Conservation (phyloP, 2,888 invertebrate species). For the Chironomus riparius region DNA sequence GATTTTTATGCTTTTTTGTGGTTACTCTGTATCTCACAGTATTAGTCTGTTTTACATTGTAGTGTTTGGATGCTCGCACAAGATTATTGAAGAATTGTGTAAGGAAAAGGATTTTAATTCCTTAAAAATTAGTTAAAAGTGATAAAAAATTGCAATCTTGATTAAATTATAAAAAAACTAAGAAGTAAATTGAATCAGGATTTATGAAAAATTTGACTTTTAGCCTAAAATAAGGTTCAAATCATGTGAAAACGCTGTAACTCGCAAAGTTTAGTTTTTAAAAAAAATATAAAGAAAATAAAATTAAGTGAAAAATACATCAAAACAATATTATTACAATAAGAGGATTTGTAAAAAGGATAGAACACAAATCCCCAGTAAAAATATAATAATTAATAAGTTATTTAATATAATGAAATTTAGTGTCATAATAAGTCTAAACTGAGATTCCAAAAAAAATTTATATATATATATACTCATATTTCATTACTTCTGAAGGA, state of each 20-base stretch:
- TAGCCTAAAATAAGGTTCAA: too few species aligned
- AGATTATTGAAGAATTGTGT: neutral
- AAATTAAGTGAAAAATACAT: too few species aligned
- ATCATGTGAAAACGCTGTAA: too few species aligned
- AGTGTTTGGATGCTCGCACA: conserved; percentile 15
- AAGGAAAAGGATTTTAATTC: neutral
- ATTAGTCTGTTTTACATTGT: conserved; percentile 15
- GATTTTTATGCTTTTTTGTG: conserved; percentile 15
- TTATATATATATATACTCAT: neutral
- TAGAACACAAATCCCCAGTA: too few species aligned
- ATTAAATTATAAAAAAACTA: neutral
- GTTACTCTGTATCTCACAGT: neutral
- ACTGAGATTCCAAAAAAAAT: neutral
- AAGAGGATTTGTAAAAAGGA: too few species aligned
- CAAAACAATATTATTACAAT: too few species aligned
- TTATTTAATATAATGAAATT: neutral
- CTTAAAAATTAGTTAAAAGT: neutral
- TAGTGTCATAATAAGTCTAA: neutral
- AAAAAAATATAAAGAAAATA: too few species aligned
- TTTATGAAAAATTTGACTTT: too few species aligned
- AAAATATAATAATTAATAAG: too few species aligned
- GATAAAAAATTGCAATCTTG: neutral
- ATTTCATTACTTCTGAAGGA: neutral
- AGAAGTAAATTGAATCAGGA: too few species aligned
- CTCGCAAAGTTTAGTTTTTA: too few species aligned